Base-by-base conservation (phyloP, 2,797 vertebrate species). In the Lacerta agilis region DNA sequence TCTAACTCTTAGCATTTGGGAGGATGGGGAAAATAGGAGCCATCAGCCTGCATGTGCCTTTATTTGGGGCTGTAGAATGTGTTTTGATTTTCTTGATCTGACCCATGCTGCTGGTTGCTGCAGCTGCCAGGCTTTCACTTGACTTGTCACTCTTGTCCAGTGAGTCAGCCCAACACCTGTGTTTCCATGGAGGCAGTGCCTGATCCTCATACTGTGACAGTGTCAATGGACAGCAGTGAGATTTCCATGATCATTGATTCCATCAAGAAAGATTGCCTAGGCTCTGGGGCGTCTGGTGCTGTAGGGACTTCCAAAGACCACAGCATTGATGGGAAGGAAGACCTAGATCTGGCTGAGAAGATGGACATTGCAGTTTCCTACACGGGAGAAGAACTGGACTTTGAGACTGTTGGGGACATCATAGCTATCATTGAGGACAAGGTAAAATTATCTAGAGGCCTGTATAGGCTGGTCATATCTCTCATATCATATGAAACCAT, bases 401-500 rank as follows among this genome's bases (percentile, higher is more conserved):
- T 99, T 75, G 98, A 99, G 95, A 99, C 98, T 0, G 98, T 99
- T 92, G 98, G 98, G 88, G 98, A 99, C 95, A 99, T 99, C 91
- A 99, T 99, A 91, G 98, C 98, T 93, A 99, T 99, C 93, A 99
- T 99, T 93, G 98, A 99, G 93, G 98, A 99, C 94, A 99, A 99
- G 98, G 98, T 99, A 96, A 93, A 18, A 18, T 1, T 86, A 91
- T 87, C 27, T 86, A 67, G 0, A 88, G 88, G 58, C 64, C 33
- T 90, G 86, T 71, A 41, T 88, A 15, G 17, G 83, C 49, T 86
- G 15, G 55, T 67, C 1, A 43, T 36, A 25, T 33, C 25, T 23
- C n/a, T 0, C 0, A 23, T 64, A 23, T 64, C 18, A 23, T 20
- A 64, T 64, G 17, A 64, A 64, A 23, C 20, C 61, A 64, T 64